Conservation (phyloP, 2,888 invertebrate genomes). For the Isotomurus palustris region DNA sequence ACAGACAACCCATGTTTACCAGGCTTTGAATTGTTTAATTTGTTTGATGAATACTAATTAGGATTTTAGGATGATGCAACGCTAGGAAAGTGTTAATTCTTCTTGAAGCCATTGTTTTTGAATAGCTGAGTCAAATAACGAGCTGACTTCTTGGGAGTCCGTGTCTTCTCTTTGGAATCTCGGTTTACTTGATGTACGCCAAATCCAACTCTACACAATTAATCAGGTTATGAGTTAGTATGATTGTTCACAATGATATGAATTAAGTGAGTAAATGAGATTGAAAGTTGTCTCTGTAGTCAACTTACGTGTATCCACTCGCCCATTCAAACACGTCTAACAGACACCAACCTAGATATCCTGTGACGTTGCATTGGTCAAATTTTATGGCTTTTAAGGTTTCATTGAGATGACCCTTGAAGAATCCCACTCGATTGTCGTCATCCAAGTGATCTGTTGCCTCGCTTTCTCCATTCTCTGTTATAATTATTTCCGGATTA, state of each 20-base stretch:
- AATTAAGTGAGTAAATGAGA: background rate
- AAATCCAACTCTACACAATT: conserved; percentile 32
- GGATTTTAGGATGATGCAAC: too few species aligned
- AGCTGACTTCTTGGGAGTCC: conserved; percentile 41
- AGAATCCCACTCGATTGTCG: conserved; percentile 38
- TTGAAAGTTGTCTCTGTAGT: background rate
- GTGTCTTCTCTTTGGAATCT: conserved; percentile 21
- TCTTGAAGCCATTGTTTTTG: conserved; percentile 39
- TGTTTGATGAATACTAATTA: too few species aligned
- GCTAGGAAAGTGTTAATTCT: too few species aligned
- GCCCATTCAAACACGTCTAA: conserved; percentile 42
- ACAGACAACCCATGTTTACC: too few species aligned
- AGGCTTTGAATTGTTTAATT: too few species aligned
- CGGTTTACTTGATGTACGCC: conserved; percentile 36
- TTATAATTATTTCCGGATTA: conserved; percentile 37
- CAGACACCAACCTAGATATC: conserved; percentile 41
- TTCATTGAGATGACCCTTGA: conserved; percentile 40
- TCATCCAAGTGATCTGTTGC: conserved; percentile 35
- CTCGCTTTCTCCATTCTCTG: conserved; percentile 42
- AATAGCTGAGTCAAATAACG: conserved; percentile 33
- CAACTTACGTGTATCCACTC: conserved; percentile 38
- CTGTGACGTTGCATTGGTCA: conserved; percentile 41
- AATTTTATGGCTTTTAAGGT: conserved; percentile 40
- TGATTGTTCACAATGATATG: too few species aligned
- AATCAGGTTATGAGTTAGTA: too few species aligned